Evolutionary conservation across 2,888 invertebrate genomes (phyloP).

Genomic region (Harmothoe impar): DNA sequence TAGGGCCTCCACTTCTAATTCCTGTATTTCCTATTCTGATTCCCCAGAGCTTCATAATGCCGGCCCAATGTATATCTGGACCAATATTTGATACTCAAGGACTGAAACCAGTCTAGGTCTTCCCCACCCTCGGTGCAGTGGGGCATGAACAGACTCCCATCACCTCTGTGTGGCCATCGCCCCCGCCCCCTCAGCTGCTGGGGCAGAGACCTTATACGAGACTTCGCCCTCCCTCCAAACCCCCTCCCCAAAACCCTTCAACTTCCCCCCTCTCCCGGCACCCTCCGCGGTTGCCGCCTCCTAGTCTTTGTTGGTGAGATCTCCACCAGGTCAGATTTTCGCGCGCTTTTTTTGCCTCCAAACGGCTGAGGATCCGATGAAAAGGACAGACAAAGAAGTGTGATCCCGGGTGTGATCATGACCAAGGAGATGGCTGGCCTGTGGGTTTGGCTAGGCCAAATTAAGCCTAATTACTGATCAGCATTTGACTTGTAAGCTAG

Average conservation of each 20-base stretch:
- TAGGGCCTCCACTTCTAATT: no score
- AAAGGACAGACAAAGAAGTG: neutral
- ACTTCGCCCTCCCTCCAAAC: neutral
- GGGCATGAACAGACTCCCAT: neutral
- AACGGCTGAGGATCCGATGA: neutral
- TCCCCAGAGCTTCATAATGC: no score
- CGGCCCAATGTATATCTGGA: no score
- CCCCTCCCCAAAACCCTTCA: neutral
- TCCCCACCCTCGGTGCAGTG: neutral
- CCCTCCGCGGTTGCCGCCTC: neutral
- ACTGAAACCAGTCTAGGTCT: neutral
- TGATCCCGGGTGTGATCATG: neutral
- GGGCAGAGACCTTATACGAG: no score
- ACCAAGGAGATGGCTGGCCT: no score
- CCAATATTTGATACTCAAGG: neutral
- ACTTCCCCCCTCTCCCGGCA: neutral
- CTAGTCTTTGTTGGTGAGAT: neutral
- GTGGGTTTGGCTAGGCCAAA: no score
- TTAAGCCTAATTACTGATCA: no score
- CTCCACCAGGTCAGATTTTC: neutral
- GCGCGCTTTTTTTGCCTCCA: neutral
- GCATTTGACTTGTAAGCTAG: no score
- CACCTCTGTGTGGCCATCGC: no score
- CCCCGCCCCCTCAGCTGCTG: neutral
- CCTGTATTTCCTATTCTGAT: no score